These are phyloP conservation scores for Microplitis deprimator DNA, from an alignment of 2,888 invertebrate species.

Conservation along the genomic window DNA sequence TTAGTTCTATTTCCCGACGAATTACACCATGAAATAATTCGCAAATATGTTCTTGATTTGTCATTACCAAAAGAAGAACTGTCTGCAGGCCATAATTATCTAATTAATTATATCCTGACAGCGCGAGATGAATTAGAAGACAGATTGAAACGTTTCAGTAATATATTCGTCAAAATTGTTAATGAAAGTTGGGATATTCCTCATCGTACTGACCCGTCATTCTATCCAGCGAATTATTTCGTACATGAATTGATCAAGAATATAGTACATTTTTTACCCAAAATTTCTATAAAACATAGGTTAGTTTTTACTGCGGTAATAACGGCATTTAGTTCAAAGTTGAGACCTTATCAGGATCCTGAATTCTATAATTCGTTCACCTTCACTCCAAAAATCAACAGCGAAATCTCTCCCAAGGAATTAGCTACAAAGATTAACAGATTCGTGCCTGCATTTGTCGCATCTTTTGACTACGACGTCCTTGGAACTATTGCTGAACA, in stretches of 20 bases:
- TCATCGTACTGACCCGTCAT: slow-evolving; percentile 11
- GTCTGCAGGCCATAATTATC: background rate
- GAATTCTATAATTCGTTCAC: slow-evolving; percentile 51
- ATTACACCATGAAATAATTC: slow-evolving; percentile 50
- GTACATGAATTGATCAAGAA: background rate
- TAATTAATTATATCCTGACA: slow-evolving; percentile 22
- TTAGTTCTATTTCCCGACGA: slow-evolving; percentile 52
- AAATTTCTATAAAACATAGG: background rate
- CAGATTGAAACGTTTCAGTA: slow-evolving; percentile 44
- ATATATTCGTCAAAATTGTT: slow-evolving; percentile 23
- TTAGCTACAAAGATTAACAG: too few species aligned
- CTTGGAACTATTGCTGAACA: too few species aligned
- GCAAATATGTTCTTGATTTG: slow-evolving; percentile 52
- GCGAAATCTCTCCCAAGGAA: too few species aligned
- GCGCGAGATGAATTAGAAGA: slow-evolving; percentile 37
- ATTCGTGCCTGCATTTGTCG: too few species aligned
- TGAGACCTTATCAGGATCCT: slow-evolving; percentile 50
- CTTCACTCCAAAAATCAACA: too few species aligned
- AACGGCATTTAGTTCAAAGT: slow-evolving; percentile 31
- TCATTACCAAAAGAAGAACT: background rate
- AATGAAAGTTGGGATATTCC: slow-evolving; percentile 48
- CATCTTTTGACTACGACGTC: too few species aligned
- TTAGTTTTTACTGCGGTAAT: slow-evolving; percentile 44
- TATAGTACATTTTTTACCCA: background rate
- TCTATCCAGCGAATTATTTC: slow-evolving; percentile 47